Evolutionary conservation across 2,888 invertebrate genomes (phyloP).

Genomic region (Archaeoteleia sp.): DNA sequence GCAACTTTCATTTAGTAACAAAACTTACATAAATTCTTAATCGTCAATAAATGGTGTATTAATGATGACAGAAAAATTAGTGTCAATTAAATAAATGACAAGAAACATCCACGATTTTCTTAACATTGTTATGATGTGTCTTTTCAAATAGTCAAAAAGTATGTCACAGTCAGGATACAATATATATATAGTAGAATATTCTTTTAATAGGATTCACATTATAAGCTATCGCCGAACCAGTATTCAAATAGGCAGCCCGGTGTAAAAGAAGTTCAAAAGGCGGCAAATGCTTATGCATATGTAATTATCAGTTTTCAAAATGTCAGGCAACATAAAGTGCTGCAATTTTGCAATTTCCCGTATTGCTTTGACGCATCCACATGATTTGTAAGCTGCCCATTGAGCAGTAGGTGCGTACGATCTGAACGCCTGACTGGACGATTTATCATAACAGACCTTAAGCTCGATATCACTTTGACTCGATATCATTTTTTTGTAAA

Average conservation of each 20-base stretch:
- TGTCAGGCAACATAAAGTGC: slow-evolving; percentile 10
- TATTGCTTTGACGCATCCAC: not conserved
- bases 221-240: not conserved
- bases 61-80: too few relatives aligned
- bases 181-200: not conserved
- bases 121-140: too few relatives aligned
- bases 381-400: slow-evolving; percentile 15
- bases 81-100: too few relatives aligned
- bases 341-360: slow-evolving; percentile 12
- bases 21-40: too few relatives aligned
- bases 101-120: too few relatives aligned
- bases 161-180: too few relatives aligned
- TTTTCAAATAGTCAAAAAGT: too few relatives aligned
- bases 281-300: not conserved
- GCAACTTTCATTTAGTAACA: too few relatives aligned
- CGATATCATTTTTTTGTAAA: too few relatives aligned
- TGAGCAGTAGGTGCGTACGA: not conserved
- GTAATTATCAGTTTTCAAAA: slow-evolving; percentile 3
- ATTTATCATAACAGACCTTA: slow-evolving; percentile 1
- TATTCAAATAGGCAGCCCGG: not conserved
- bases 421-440: not conserved
- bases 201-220: not conserved
- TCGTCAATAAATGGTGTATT: too few relatives aligned
- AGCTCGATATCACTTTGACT: not conserved
- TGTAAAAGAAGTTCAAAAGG: not conserved